These are phyloP conservation scores for Pandemis cinnamomeana DNA, from an alignment of 2,888 invertebrate species.

Conservation along the genomic window DNA sequence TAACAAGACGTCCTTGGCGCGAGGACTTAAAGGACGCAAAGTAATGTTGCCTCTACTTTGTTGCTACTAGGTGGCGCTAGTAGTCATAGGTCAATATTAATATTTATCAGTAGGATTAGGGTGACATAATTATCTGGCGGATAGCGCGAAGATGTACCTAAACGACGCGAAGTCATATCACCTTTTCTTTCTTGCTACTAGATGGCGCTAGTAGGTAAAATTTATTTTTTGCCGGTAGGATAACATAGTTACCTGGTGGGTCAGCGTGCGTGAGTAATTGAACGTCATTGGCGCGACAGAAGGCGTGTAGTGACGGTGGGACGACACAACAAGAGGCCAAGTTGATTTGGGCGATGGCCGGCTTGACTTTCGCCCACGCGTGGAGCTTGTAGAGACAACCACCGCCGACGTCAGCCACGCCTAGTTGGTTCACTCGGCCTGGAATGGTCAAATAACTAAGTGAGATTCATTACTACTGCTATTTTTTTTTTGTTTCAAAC, in stretches of 20 bases:
- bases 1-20: no score
- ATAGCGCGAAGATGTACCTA: background rate
- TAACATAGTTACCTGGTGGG: constrained; percentile 87
- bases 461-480: no score
- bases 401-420: constrained; percentile 96
- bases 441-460: constrained; percentile 8
- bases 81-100: background rate
- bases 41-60: background rate
- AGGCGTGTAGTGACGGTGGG: constrained; percentile 94
- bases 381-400: constrained; percentile 90
- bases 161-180: constrained; percentile 47
- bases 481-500: no score
- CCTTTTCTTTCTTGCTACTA: constrained; percentile 75
- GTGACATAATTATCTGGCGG: constrained; percentile 85
- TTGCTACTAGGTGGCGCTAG: background rate
- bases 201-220: background rate
- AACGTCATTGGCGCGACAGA: constrained; percentile 95
- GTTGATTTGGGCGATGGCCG: constrained; percentile 96
- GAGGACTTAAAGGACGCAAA: background rate
- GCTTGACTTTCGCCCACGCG: constrained; percentile 91
- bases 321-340: constrained; percentile 97
- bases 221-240: background rate
- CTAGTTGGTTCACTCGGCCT: constrained; percentile 87
- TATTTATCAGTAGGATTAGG: background rate
- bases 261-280: constrained; percentile 98